Evolutionary conservation across 2,113 vertebrate genomes (phyloP), one percentile per base, ranked within the genome.

Genomic region (Malurus melanocephalus): DNA sequence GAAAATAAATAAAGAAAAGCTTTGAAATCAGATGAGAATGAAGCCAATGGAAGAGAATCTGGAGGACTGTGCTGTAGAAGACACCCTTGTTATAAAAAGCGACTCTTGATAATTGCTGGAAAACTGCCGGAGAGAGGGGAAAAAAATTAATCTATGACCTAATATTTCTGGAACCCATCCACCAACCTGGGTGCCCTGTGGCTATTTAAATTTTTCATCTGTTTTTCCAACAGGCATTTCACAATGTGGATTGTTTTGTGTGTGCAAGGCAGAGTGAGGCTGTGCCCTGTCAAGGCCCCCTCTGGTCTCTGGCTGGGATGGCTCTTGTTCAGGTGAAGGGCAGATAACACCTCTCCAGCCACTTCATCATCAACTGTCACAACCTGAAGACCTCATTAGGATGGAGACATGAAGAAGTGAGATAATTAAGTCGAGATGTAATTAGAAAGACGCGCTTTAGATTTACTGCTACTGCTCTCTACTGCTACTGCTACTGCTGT

Each of bases 141-240:
- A 1, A 32, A 40, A 48, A 52, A 33, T 89, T 55, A 84, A 85
- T 94, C 90, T 80, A 93, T 97, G 96, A 97, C 89, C 87, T 97
- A 94, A 97, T 95, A 89, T 49, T 95, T 94, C 95, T 97, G 97
- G 96, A 97, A 92, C 22, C 27, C 62, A 57, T 93, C 94, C 94
- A 73, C 20, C 85, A 93, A 94, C 86, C 90, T 89, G 80, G 75
- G 69, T 93, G 94, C 96, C 96, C 94, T 65, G 68, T 89, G 95
- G 97, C 94, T 96, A 90, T 95, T 96, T 92, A 83, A 87, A 87
- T 85, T 90, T 72, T 96, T 52, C 45, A 57, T 90, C 77, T 90
- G 65, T 71, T 77, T 94, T 96, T 92, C 95, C 94, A 97, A 87
- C 87, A 92, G 80, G 71, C 85, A 0, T 97, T 97, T 97, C 93